Percentiles rank a stretch among this genome's conserved stretches.
phyloP scores from a whole-genome alignment of 2,113 vertebrate species.

The Athene cunicularia region DNA sequence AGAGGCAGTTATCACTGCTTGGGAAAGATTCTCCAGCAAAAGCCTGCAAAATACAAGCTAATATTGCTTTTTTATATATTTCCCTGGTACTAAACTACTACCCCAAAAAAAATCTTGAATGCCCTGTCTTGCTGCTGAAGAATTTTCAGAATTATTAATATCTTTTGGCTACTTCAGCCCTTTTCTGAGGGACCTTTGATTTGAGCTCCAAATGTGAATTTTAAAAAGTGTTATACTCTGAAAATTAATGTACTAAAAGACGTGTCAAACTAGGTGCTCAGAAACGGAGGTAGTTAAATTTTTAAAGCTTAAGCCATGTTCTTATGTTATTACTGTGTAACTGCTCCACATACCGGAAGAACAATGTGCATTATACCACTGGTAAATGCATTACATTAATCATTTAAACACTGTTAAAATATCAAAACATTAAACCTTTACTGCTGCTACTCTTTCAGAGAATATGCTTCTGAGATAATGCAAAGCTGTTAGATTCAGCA shows the following conservation, averaged over 20 bases:
- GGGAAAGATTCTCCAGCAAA: background rate
- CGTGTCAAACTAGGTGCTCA: background rate
- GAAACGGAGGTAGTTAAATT: background rate
- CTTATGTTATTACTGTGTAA: background rate
- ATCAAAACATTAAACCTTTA: background rate
- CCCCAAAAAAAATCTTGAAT: background rate
- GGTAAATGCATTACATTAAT: background rate
- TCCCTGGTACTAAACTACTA: background rate
- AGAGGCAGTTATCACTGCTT: background rate
- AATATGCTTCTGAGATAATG: background rate
- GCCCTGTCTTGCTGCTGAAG: background rate
- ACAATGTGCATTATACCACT: background rate
- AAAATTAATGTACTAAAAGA: background rate
- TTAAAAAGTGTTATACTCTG: background rate
- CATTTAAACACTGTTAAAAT: slow-evolving; percentile 16
- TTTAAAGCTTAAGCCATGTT: background rate
- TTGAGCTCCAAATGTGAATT: background rate
- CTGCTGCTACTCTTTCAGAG: background rate
- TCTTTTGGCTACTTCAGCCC: background rate
- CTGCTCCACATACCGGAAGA: background rate
- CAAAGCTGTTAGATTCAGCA: background rate
- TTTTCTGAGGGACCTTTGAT: background rate
- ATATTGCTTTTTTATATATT: background rate
- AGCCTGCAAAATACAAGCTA: background rate
- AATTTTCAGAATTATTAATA: background rate